Percentiles rank a stretch among this genome's conserved stretches.
These are phyloP conservation scores for Atta texana DNA, from an alignment of 1,140 invertebrate species.

Conservation along the genomic window DNA sequence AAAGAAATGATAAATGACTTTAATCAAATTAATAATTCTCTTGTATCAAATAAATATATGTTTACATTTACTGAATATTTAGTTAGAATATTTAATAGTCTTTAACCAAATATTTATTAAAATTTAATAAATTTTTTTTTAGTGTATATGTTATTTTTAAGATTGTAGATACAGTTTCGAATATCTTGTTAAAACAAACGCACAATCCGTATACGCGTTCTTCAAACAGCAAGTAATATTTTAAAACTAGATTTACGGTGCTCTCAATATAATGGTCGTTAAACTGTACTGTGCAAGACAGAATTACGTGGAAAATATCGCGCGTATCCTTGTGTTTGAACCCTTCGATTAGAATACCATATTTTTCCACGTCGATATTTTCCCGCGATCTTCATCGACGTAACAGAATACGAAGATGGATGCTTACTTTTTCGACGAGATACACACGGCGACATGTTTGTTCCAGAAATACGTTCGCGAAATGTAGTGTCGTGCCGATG, in stretches of 20 bases:
- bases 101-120: too few relatives aligned
- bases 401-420: conserved; percentile 43
- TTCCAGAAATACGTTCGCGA: conserved; percentile 54
- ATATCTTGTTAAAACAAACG: background rate
- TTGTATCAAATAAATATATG: too few relatives aligned
- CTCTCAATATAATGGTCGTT: background rate
- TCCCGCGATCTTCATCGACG: conserved; percentile 33
- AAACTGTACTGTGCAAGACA: background rate
- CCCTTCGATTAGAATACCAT: conserved; percentile 38
- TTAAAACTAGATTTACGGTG: background rate
- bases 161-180: background rate
- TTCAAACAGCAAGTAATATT: conserved; percentile 6
- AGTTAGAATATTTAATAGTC: too few relatives aligned
- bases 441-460: conserved; percentile 45
- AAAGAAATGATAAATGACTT: too few relatives aligned
- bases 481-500: conserved; percentile 14
- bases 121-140: too few relatives aligned
- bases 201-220: background rate
- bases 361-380: conserved; percentile 49
- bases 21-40: too few relatives aligned
- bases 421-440: conserved; percentile 52
- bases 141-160: background rate
- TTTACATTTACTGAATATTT: too few relatives aligned
- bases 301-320: conserved; percentile 1
- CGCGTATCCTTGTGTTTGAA: conserved; percentile 11